Conservation (phyloP, 2,888 invertebrate genomes). For the Plagiodera versicolora region DNA sequence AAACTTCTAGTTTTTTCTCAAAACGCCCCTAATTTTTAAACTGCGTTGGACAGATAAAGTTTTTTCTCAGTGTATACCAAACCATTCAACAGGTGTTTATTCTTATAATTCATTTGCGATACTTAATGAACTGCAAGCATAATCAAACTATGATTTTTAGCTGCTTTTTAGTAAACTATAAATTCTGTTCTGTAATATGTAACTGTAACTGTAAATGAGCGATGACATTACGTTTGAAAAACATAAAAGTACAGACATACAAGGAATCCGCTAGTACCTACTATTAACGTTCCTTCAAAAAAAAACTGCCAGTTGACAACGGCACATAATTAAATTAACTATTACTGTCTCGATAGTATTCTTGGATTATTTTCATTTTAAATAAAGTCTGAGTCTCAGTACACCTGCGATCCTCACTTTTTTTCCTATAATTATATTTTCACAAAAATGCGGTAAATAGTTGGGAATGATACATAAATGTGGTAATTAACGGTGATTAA, state of each 20-base stretch:
- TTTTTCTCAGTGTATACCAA: no score
- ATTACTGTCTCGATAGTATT: conserved; percentile 26
- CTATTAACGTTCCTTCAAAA: conserved; percentile 8
- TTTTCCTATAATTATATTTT: conserved; percentile 44
- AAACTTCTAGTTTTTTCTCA: no score
- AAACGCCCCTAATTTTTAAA: no score
- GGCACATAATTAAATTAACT: conserved; percentile 34
- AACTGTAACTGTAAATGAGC: not conserved
- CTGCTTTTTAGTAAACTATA: no score
- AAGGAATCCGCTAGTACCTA: conserved; percentile 3
- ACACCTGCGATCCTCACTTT: conserved; percentile 40
- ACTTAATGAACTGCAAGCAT: no score
- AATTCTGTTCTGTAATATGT: no score
- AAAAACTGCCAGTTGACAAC: conserved; percentile 19
- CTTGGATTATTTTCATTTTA: conserved; percentile 32
- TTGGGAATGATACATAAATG: conserved; percentile 46
- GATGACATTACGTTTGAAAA: not conserved
- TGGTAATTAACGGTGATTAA: conserved; percentile 50
- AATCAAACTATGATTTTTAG: no score
- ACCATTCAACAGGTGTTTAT: no score
- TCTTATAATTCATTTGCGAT: no score
- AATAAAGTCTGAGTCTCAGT: conserved; percentile 23
- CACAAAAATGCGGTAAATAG: conserved; percentile 52
- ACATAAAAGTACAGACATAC: not conserved
- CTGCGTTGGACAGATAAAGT: no score